A percentile compares a stretch with the other conserved stretches of the same genome.
phyloP scores from a whole-genome alignment of 2,113 vertebrate genomes.

The Rhineura floridana region DNA sequence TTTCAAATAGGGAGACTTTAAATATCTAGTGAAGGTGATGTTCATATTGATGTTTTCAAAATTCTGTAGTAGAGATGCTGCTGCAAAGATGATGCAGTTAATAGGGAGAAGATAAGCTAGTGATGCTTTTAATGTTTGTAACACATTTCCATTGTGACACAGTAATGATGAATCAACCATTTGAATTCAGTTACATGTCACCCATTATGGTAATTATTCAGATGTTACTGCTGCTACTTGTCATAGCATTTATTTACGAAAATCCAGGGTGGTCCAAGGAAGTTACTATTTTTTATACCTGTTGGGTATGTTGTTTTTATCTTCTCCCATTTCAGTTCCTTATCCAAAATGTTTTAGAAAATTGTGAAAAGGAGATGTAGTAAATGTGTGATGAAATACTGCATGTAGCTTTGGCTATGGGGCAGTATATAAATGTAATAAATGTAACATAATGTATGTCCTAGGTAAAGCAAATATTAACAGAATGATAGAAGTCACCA shows the following conservation, averaged over 20 bases:
- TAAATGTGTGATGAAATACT: background rate
- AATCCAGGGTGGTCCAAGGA: too few species aligned
- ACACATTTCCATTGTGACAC: background rate
- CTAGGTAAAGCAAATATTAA: background rate
- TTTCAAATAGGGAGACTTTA: slow-evolving; percentile 18
- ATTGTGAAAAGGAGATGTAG: background rate
- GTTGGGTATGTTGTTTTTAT: too few species aligned
- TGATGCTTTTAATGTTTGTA: background rate
- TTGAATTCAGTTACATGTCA: background rate
- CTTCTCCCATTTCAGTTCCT: too few species aligned
- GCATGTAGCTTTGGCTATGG: too few species aligned
- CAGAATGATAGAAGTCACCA: background rate
- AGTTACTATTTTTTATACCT: background rate
- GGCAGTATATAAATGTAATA: too few species aligned
- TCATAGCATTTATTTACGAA: background rate
- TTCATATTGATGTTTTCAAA: slow-evolving; percentile 2
- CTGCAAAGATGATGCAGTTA: too few species aligned
- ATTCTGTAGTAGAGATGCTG: background rate
- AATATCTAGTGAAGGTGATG: background rate
- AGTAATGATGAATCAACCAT: background rate
- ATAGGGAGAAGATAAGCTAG: too few species aligned
- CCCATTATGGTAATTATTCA: background rate
- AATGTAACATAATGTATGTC: too few species aligned
- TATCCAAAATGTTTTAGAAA: too few species aligned
- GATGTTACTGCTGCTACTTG: background rate